These are phyloP conservation scores for Coccyzus lansbergi DNA, from an alignment of 2,797 vertebrate species.

Conservation along the genomic window DNA sequence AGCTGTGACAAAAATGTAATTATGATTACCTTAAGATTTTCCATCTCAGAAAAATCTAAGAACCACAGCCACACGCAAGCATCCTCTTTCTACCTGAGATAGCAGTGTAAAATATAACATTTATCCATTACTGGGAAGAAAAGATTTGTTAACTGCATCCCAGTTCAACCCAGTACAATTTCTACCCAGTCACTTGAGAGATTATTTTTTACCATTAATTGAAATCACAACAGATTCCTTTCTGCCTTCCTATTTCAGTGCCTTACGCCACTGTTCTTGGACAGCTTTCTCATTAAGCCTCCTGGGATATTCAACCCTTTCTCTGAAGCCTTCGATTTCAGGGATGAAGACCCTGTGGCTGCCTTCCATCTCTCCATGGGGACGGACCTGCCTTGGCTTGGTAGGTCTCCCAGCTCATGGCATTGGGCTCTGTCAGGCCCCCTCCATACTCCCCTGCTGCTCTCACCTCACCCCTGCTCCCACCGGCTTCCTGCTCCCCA, in stretches of 20 bases:
- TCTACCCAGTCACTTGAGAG: background rate
- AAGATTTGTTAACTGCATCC: background rate
- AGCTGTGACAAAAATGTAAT: background rate
- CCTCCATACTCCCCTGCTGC: background rate
- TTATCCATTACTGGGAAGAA: background rate
- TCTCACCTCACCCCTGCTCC: background rate
- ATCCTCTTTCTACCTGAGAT: background rate
- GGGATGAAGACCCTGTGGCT: background rate
- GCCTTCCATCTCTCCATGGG: background rate
- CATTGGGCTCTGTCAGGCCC: background rate
- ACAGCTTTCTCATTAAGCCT: background rate
- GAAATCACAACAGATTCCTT: background rate
- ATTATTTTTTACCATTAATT: background rate
- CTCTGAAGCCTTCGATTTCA: background rate
- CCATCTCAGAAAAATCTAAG: background rate
- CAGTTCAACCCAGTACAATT: background rate
- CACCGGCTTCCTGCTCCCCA: background rate
- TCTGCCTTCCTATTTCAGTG: background rate
- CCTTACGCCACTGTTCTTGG: background rate
- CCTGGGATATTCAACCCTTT: rapidly evolving
- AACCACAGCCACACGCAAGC: background rate
- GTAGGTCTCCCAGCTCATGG: background rate
- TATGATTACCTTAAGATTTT: background rate
- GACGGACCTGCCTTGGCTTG: background rate
- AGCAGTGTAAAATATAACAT: background rate